phyloP scores from a whole-genome alignment of 2,888 invertebrate species.

The Agrochola circellaris region DNA sequence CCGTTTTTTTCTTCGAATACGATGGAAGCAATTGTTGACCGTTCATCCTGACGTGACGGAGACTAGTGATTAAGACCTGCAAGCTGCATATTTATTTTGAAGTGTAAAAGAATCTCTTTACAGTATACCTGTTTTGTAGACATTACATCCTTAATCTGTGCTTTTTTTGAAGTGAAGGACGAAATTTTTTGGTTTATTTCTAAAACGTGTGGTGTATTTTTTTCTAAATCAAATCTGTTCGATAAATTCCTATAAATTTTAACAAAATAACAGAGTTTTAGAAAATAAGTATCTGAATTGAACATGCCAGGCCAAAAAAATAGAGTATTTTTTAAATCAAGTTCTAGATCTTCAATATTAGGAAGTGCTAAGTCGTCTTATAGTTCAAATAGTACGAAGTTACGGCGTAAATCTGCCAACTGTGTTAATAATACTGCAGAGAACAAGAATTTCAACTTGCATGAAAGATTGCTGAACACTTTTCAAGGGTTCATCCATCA shows the following conservation, averaged over 20 bases:
- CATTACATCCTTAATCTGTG: not conserved
- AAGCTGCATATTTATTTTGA: conserved; percentile 1
- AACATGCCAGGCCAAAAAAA: conserved; percentile 21
- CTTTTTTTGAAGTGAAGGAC: not conserved
- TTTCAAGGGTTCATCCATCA: conserved; percentile 47
- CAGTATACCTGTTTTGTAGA: conserved; percentile 5
- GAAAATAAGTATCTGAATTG: not conserved
- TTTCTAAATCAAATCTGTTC: not conserved
- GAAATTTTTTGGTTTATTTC: conserved; percentile 5
- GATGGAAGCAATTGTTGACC: no score
- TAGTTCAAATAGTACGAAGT: conserved; percentile 1
- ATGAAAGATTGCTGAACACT: conserved; percentile 30
- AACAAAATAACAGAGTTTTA: not conserved
- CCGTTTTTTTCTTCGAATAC: no score
- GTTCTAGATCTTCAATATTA: conserved; percentile 11
- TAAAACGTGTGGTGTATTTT: conserved; percentile 9
- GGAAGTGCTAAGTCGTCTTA: not conserved
- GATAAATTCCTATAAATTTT: not conserved
- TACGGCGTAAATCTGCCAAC: conserved; percentile 1
- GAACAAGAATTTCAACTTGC: not conserved
- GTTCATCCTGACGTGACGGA: no score
- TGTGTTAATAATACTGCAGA: not conserved
- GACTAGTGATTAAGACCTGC: no score
- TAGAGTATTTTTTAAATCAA: conserved; percentile 3
- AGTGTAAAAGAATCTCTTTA: not conserved